Conservation (phyloP, 2,888 invertebrate species). For the Xanthorhoe designata region DNA sequence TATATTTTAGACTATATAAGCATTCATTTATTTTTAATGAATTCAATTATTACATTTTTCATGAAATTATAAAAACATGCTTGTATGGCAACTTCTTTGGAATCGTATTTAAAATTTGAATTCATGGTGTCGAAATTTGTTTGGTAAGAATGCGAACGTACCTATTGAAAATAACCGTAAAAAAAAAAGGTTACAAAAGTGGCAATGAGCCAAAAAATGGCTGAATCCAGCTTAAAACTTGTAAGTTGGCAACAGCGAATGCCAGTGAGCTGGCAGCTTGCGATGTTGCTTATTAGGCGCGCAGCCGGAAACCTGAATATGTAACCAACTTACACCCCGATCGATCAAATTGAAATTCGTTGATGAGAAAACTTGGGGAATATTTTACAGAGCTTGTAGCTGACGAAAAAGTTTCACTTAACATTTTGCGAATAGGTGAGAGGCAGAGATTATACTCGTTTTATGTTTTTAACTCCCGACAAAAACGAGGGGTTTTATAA, state of each 20-base stretch:
- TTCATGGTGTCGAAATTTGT: too few species aligned
- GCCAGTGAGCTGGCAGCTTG: slow-evolving; percentile 21
- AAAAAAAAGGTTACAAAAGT: too few species aligned
- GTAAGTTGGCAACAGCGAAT: slow-evolving; percentile 23
- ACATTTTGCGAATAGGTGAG: not conserved
- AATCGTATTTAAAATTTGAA: too few species aligned
- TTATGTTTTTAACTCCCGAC: not conserved
- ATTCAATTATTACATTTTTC: too few species aligned
- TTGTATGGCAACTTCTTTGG: too few species aligned
- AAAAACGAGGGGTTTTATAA: too few species aligned
- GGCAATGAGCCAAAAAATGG: slow-evolving; percentile 14
- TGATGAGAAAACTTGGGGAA: slow-evolving; percentile 29
- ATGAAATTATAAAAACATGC: too few species aligned
- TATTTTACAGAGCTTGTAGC: slow-evolving; percentile 16
- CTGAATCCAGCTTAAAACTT: slow-evolving; percentile 19
- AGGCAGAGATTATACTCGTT: not conserved
- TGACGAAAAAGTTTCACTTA: not conserved
- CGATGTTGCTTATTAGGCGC: slow-evolving; percentile 34
- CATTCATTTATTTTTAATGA: too few species aligned
- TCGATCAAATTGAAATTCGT: slow-evolving; percentile 31
- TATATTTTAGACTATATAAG: too few species aligned
- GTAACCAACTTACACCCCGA: slow-evolving; percentile 30
- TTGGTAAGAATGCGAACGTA: too few species aligned
- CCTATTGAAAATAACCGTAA: too few species aligned
- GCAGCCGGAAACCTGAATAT: slow-evolving; percentile 34